These are phyloP conservation scores for Monomorium pharaonis DNA, from an alignment of 1,140 invertebrate genomes.

Conservation along the genomic window DNA sequence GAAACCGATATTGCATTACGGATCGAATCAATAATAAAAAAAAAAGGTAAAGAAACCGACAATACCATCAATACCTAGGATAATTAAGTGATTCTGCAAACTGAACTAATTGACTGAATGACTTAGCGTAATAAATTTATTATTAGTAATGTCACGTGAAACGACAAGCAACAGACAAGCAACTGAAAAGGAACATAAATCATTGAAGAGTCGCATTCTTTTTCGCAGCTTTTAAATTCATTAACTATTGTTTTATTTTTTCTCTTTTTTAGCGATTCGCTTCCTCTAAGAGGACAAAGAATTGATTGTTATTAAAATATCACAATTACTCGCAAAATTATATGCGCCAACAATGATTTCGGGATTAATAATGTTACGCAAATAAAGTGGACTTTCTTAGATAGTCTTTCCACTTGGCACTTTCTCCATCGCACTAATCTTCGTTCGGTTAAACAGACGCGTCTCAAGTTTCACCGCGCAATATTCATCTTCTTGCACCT, in stretches of 20 bases:
- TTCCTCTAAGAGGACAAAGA: no score
- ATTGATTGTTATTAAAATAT: no score
- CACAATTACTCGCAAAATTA: background rate
- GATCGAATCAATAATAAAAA: background rate
- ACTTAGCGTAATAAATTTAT: background rate
- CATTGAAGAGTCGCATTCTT: background rate
- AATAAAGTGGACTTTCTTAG: background rate
- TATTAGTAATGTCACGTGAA: background rate
- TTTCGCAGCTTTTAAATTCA: background rate
- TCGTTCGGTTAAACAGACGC: conserved; percentile 12
- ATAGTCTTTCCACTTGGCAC: background rate
- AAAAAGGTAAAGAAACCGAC: background rate
- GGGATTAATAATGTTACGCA: conserved; percentile 8
- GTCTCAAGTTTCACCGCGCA: conserved; percentile 32
- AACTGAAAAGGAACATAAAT: background rate
- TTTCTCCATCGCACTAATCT: conserved; percentile 16
- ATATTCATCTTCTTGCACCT: conserved; percentile 65
- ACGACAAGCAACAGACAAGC: no score
- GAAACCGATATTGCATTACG: background rate
- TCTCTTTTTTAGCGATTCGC: background rate
- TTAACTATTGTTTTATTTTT: background rate
- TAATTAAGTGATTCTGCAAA: conserved; percentile 36
- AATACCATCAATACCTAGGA: background rate
- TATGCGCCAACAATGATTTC: background rate
- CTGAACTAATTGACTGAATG: conserved; percentile 5